Percentiles rank a stretch among this genome's conserved stretches.
Evolutionary conservation across 2,797 vertebrate genomes (phyloP).

Genomic region (Caiman crocodilus): DNA sequence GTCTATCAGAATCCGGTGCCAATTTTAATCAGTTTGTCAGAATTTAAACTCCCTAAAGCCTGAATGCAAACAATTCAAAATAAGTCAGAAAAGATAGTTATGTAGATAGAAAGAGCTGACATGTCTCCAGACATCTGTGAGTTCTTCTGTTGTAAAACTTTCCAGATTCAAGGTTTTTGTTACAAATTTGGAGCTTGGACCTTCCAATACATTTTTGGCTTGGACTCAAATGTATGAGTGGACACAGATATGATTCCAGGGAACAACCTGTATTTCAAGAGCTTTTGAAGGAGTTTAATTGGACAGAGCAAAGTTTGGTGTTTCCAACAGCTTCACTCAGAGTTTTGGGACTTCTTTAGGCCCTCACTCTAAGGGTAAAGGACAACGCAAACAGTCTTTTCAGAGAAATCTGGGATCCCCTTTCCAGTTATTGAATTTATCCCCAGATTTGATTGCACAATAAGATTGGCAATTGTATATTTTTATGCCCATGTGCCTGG

Average conservation of each 20-base stretch:
- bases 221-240: background rate
- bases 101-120: slow-evolving; percentile 16
- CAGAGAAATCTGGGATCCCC: background rate
- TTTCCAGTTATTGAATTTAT: background rate
- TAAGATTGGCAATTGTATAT: too few species aligned
- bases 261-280: background rate
- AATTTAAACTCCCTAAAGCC: slow-evolving; percentile 42
- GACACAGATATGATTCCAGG: background rate
- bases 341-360: background rate
- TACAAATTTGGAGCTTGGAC: background rate
- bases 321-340: slow-evolving; percentile 1
- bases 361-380: background rate
- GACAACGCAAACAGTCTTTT: background rate
- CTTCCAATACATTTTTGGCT: background rate
- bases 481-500: background rate
- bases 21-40: slow-evolving; percentile 60
- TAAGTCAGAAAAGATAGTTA: background rate
- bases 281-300: background rate
- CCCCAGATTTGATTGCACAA: too few species aligned
- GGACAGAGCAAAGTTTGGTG: background rate
- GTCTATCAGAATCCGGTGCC: background rate
- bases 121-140: slow-evolving; percentile 39
- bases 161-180: background rate
- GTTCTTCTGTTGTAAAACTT: background rate
- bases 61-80: slow-evolving; percentile 51